phyloP scores from a whole-genome alignment of 1,140 invertebrate genomes.

The Seison nebaliae region DNA sequence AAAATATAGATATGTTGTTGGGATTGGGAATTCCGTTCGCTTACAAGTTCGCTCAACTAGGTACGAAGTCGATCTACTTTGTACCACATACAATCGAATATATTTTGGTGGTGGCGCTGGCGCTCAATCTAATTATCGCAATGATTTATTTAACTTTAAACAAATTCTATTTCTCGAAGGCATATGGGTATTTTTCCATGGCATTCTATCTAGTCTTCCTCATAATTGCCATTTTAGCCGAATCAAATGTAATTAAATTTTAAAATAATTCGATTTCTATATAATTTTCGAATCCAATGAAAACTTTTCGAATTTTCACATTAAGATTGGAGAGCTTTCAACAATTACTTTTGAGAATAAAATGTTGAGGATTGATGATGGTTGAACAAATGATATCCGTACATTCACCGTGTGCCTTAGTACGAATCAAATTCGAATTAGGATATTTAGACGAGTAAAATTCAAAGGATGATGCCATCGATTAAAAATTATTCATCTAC shows the following conservation, averaged over 20 bases:
- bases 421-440: no score
- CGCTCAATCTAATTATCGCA: slow-evolving; percentile 1
- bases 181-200: slow-evolving; percentile 4
- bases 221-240: slow-evolving; percentile 4
- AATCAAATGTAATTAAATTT: slow-evolving; percentile 8
- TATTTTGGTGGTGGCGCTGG: slow-evolving; percentile 6
- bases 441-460: no score
- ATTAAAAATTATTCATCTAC: no score
- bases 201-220: slow-evolving; percentile 5
- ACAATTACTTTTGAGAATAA: no score
- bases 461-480: no score
- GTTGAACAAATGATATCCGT: no score
- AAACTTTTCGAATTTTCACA: no score
- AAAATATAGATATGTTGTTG: slow-evolving; percentile 29
- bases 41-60: not conserved
- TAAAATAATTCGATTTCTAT: no score
- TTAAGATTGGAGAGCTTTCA: no score
- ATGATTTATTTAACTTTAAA: slow-evolving; percentile 10
- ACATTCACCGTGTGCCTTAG: no score
- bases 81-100: not conserved
- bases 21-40: slow-evolving; percentile 35
- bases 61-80: slow-evolving; percentile 6
- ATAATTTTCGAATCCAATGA: no score
- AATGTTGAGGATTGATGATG: no score
- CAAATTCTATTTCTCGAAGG: slow-evolving; percentile 4